Conservation (phyloP, 2,797 vertebrate species). For the Zalophus californianus region DNA sequence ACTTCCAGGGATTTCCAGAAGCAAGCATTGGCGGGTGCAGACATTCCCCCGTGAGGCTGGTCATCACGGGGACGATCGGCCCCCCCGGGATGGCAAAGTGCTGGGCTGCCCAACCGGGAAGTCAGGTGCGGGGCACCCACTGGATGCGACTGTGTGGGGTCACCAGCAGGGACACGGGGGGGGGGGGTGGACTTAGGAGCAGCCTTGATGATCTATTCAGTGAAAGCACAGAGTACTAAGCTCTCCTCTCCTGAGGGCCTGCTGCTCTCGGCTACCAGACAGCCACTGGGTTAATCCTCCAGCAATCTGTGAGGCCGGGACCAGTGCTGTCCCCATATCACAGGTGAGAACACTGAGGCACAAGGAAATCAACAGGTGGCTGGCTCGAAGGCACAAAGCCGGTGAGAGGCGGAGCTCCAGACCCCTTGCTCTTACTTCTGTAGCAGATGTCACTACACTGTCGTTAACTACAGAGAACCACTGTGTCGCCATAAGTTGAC, state of each 20-base stretch:
- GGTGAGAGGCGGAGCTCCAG: background rate
- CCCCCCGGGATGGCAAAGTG: background rate
- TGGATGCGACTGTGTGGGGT: background rate
- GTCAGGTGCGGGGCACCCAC: background rate
- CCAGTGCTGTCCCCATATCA: background rate
- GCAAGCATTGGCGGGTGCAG: rapidly evolving
- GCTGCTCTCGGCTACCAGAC: too few species aligned
- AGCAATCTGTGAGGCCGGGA: rapidly evolving
- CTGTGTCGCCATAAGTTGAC: rapidly evolving
- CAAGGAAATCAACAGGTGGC: background rate
- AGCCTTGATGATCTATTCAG: background rate
- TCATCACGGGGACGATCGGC: rapidly evolving
- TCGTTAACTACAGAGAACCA: rapidly evolving
- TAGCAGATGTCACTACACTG: rapidly evolving
- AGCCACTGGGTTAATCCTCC: too few species aligned
- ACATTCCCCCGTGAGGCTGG: rapidly evolving
- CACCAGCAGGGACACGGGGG: background rate
- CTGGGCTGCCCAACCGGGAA: too few species aligned
- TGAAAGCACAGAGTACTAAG: background rate
- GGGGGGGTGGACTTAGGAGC: background rate
- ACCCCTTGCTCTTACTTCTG: rapidly evolving
- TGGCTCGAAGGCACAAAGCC: background rate
- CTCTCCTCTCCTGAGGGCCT: background rate
- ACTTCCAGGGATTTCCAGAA: background rate
- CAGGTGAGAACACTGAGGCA: background rate